These are phyloP conservation scores for Eubasilissa regina DNA, from an alignment of 1,140 invertebrate genomes.

Conservation along the genomic window DNA sequence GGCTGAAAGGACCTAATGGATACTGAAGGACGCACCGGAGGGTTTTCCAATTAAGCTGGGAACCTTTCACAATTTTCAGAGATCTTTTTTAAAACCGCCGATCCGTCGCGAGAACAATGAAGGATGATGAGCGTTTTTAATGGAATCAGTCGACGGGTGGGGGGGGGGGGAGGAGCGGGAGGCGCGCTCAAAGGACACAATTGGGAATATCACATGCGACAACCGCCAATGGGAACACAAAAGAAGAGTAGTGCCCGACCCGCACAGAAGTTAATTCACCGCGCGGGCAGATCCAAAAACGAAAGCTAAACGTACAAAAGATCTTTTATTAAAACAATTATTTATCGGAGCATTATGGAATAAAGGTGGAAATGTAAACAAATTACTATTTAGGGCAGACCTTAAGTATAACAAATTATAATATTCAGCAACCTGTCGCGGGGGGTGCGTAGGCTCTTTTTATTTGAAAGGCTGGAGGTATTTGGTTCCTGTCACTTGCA, in stretches of 20 bases:
- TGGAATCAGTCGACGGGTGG: too few species aligned
- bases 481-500: too few species aligned
- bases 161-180: not conserved
- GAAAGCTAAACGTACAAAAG: not conserved
- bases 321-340: not conserved
- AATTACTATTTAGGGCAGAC: not conserved
- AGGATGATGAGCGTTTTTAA: constrained; percentile 28
- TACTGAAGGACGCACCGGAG: not conserved
- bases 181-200: constrained; percentile 2
- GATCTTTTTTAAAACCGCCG: constrained; percentile 14
- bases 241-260: not conserved
- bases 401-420: too few species aligned
- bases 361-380: not conserved
- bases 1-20: not conserved
- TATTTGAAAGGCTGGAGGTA: too few species aligned
- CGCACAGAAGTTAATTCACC: constrained; percentile 5
- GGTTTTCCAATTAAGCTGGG: constrained; percentile 8
- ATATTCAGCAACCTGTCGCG: too few species aligned
- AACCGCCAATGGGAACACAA: not conserved
- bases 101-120: constrained; percentile 12
- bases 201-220: constrained; percentile 17
- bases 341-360: too few species aligned
- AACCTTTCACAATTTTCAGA: constrained; percentile 1
- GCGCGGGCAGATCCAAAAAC: not conserved
- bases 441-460: too few species aligned